phyloP scores from a whole-genome alignment of 1,140 invertebrate species.

The Myzus persicae region DNA sequence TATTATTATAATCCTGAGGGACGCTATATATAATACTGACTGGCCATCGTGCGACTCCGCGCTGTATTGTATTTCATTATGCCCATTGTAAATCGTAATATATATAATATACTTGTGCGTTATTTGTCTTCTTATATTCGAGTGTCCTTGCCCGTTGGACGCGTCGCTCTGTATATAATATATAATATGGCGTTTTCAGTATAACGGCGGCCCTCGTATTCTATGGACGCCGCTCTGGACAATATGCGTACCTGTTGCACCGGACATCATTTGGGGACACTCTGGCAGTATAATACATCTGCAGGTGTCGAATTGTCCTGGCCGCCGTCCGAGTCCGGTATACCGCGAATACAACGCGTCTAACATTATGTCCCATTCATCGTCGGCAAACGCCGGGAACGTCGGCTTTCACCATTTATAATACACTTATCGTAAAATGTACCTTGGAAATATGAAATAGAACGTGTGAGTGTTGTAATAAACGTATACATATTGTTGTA shows the following conservation, averaged over 20 bases:
- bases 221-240: background rate
- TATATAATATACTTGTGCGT: background rate
- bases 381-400: no score
- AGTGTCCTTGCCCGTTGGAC: background rate
- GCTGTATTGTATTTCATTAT: background rate
- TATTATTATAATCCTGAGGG: background rate
- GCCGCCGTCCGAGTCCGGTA: background rate
- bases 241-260: background rate
- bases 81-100: background rate
- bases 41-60: background rate
- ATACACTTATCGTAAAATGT: background rate
- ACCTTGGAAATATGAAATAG: background rate
- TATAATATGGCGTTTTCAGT: background rate
- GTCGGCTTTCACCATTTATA: background rate
- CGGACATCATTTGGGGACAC: background rate
- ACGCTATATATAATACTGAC: background rate
- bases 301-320: slow-evolving; percentile 10
- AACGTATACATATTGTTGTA: background rate
- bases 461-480: no score
- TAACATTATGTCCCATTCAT: background rate
- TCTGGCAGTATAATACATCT: background rate
- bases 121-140: background rate
- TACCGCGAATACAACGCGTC: background rate
- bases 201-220: slow-evolving; percentile 2
- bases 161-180: background rate